Conservation (phyloP, 2,797 vertebrate genomes). For the Rhabdomys pumilio region DNA sequence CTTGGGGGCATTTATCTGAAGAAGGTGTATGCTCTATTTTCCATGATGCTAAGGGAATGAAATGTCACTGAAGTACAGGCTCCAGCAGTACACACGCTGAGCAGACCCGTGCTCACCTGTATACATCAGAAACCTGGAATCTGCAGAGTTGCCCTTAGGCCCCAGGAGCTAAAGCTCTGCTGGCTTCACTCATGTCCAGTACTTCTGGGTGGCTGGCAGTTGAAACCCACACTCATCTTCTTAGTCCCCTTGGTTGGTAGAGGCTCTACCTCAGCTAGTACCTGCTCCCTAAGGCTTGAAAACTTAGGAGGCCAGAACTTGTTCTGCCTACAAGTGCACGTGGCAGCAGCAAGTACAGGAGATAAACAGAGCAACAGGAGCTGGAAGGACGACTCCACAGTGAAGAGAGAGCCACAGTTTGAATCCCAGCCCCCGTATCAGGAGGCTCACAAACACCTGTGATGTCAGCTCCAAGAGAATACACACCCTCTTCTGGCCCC, state of each 20-base stretch:
- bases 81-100: not conserved
- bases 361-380: not conserved
- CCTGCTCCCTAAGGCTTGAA: slow-evolving; percentile 1
- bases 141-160: not conserved
- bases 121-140: not conserved
- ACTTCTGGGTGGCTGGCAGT: not conserved
- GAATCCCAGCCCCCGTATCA: not conserved
- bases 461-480: not conserved
- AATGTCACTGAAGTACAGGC: not conserved
- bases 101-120: not conserved
- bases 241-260: not conserved
- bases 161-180: not conserved
- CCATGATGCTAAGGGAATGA: slow-evolving; percentile 28
- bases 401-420: not conserved
- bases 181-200: not conserved
- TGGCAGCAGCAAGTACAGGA: not conserved
- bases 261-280: not conserved
- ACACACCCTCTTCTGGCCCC: not conserved
- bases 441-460: not conserved
- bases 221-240: not conserved
- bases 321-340: not conserved
- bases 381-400: not conserved
- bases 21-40: not conserved
- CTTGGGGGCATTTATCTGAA: slow-evolving; percentile 22
- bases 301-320: not conserved